Conservation (phyloP, 30 jellyfish, hydroid and myxozoan species). For the Aurelia aurita complex sp. Pacific region DNA sequence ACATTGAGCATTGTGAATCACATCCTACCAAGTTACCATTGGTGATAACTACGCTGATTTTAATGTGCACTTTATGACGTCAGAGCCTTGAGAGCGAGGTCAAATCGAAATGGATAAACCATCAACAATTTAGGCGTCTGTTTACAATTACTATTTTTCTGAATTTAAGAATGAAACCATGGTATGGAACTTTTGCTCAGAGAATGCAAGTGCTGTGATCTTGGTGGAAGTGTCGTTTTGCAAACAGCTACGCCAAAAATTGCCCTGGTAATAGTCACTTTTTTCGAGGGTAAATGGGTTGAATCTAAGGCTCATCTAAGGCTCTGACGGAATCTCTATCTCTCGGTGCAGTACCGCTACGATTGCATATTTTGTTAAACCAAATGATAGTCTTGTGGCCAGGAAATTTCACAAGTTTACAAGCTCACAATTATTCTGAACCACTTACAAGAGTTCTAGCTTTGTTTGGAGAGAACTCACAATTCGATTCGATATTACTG, state of each 20-base stretch:
- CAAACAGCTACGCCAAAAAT: too few relatives aligned
- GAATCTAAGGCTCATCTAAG: neutral
- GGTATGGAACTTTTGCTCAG: too few relatives aligned
- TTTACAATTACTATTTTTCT: too few relatives aligned
- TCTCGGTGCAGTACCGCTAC: slow-evolving; percentile 17
- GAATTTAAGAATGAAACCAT: too few relatives aligned
- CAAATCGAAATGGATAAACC: neutral
- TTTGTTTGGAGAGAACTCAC: too few relatives aligned
- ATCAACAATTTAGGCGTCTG: too few relatives aligned
- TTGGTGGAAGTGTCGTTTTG: too few relatives aligned
- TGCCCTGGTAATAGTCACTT: neutral
- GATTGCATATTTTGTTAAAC: slow-evolving; percentile 12
- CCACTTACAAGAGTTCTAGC: too few relatives aligned
- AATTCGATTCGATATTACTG: too few relatives aligned
- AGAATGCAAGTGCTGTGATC: too few relatives aligned
- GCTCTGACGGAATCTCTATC: slow-evolving; percentile 4
- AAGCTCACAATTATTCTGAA: too few relatives aligned
- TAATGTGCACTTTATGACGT: slow-evolving; percentile 11
- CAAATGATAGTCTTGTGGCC: neutral
- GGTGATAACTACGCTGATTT: slow-evolving; percentile 20
- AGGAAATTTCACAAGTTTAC: too few relatives aligned
- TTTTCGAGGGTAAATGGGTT: neutral
- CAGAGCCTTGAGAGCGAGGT: neutral
- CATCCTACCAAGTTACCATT: slow-evolving; percentile 18
- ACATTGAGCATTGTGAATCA: slow-evolving; percentile 34